Evolutionary conservation across 1,140 invertebrate genomes (phyloP).

Genomic region (Polypedilum pembai): DNA sequence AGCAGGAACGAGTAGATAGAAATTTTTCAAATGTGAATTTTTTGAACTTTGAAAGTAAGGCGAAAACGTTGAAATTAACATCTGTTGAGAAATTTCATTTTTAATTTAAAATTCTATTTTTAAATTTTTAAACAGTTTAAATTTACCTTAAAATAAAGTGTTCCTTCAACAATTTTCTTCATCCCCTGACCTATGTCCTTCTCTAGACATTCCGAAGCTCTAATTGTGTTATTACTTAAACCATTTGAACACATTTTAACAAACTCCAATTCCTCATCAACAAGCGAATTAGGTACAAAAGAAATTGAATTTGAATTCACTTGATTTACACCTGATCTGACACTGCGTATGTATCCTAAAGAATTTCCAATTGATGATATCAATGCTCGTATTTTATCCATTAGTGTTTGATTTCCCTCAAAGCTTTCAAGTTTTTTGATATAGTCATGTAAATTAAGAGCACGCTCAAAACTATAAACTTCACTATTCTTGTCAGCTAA

Average conservation of each 20-base stretch:
- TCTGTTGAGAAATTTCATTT: slow-evolving; percentile 42
- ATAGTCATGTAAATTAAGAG: slow-evolving; percentile 89
- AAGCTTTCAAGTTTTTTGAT: slow-evolving; percentile 84
- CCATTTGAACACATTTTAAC: slow-evolving; percentile 50
- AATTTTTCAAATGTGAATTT: slow-evolving; percentile 87
- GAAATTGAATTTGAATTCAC: slow-evolving; percentile 84
- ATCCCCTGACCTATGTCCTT: slow-evolving; percentile 68
- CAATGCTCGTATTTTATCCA: slow-evolving; percentile 87
- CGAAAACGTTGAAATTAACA: slow-evolving; percentile 88
- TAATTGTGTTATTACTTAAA: slow-evolving; percentile 52
- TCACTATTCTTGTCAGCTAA: slow-evolving; percentile 38
- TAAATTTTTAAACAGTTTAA: background rate
- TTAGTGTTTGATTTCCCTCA: slow-evolving; percentile 73
- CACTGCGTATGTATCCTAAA: slow-evolving; percentile 90
- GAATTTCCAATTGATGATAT: slow-evolving; percentile 96
- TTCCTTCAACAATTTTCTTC: slow-evolving; percentile 84
- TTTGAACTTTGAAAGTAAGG: slow-evolving; percentile 77
- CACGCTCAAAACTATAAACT: slow-evolving; percentile 77
- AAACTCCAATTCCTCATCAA: slow-evolving; percentile 59
- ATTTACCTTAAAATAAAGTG: slow-evolving; percentile 85
- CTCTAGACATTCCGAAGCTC: slow-evolving; percentile 66
- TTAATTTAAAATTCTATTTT: slow-evolving; percentile 22
- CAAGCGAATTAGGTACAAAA: slow-evolving; percentile 74
- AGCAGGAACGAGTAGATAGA: slow-evolving; percentile 89
- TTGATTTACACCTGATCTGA: slow-evolving; percentile 87